Evolutionary conservation across 1,140 invertebrate species (phyloP).

Genomic region (Leptinotarsa defecta): DNA sequence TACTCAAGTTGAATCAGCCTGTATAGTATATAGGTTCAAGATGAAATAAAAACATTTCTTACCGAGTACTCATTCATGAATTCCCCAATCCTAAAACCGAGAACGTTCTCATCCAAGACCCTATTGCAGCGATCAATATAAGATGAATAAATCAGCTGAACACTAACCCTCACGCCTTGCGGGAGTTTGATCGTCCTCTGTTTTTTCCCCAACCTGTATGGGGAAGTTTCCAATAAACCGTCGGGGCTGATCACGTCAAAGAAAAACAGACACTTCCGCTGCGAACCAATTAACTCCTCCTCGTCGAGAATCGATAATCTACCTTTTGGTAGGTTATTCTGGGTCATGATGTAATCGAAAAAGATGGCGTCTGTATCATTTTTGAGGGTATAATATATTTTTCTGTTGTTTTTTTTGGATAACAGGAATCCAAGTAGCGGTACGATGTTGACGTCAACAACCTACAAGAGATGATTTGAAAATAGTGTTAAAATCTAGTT

Average conservation of each 20-base stretch:
- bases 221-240: slow-evolving; percentile 31
- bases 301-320: slow-evolving; percentile 52
- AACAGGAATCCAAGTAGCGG: slow-evolving; percentile 60
- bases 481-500: background rate
- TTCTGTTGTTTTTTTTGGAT: slow-evolving; percentile 53
- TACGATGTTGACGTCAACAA: slow-evolving; percentile 57
- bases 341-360: slow-evolving; percentile 53
- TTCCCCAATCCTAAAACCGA: slow-evolving; percentile 39
- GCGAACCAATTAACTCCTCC: background rate
- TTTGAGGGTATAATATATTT: slow-evolving; percentile 46
- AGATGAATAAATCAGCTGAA: slow-evolving; percentile 37
- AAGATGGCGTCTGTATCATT: slow-evolving; percentile 54
- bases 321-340: slow-evolving; percentile 52
- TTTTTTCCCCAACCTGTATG: background rate
- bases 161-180: slow-evolving; percentile 4
- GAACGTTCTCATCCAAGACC: slow-evolving; percentile 41
- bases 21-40: background rate
- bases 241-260: slow-evolving; percentile 35
- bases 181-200: slow-evolving; percentile 1
- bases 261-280: slow-evolving; percentile 22
- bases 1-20: background rate
- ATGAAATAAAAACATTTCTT: slow-evolving; percentile 16
- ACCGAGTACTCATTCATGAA: slow-evolving; percentile 44
- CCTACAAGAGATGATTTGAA: slow-evolving; percentile 27
- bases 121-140: slow-evolving; percentile 40